These are phyloP conservation scores for Chloromyia formosa DNA, from an alignment of 2,888 invertebrate species.

Conservation along the genomic window DNA sequence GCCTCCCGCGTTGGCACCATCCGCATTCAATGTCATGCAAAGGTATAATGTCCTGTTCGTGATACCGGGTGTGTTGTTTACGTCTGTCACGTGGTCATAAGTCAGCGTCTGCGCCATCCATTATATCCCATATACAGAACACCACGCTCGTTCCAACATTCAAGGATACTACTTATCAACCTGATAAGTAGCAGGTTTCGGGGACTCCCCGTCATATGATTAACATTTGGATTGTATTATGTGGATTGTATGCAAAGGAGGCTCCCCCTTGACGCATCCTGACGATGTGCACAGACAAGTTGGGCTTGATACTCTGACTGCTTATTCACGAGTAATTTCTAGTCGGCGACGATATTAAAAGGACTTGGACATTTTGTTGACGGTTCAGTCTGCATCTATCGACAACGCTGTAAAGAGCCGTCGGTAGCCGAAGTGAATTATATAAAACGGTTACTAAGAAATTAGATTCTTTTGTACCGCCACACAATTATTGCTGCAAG, in stretches of 20 bases:
- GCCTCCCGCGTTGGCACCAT: neutral
- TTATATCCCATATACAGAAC: neutral
- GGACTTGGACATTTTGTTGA: neutral
- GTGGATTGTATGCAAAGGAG: too few species aligned
- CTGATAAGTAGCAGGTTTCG: neutral
- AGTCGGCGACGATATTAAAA: neutral
- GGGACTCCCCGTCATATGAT: conserved; percentile 20
- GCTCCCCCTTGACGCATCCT: neutral
- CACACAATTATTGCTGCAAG: too few species aligned
- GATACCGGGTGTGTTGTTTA: conserved; percentile 27
- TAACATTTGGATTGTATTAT: neutral
- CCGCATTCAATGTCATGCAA: neutral
- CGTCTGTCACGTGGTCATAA: conserved; percentile 14
- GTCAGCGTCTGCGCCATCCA: neutral
- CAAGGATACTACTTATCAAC: neutral
- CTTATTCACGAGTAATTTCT: too few species aligned
- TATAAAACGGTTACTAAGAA: too few species aligned
- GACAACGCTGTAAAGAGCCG: neutral
- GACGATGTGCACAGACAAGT: neutral
- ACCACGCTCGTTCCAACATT: neutral
- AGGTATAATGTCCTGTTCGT: neutral
- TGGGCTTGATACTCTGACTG: neutral
- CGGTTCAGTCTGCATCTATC: neutral
- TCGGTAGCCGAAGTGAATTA: too few species aligned
- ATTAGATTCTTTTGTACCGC: too few species aligned